Percentiles rank a stretch among this genome's conserved stretches.
Conservation (phyloP, 2,797 vertebrate genomes). For the Acipenser ruthenus region DNA sequence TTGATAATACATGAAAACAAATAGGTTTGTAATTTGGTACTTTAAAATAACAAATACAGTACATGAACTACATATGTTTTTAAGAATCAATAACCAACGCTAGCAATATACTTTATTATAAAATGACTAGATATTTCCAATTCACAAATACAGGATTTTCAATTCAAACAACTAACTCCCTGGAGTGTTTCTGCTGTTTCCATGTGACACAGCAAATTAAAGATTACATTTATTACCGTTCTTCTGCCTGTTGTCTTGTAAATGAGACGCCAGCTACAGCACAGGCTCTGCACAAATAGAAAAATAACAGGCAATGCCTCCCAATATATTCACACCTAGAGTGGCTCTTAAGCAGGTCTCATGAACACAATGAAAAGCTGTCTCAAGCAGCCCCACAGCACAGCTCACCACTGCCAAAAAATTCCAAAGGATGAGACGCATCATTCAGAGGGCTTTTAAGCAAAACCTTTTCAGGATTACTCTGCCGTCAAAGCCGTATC, state of each 20-base stretch:
- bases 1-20: too few species aligned
- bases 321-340: neutral
- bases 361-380: neutral
- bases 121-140: too few species aligned
- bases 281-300: neutral
- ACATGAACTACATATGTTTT: too few species aligned
- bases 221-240: neutral
- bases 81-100: too few species aligned
- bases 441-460: neutral
- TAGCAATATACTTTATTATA: too few species aligned
- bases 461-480: constrained; percentile 3
- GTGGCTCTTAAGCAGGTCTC: neutral
- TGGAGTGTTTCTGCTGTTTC: neutral
- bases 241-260: neutral
- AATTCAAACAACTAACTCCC: neutral
- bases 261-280: neutral
- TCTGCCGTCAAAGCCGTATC: neutral
- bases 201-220: constrained; percentile 1
- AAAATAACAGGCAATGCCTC: neutral
- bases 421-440: neutral
- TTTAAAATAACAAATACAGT: too few species aligned
- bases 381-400: neutral
- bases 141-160: neutral
- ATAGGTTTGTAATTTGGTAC: too few species aligned
- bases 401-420: neutral